phyloP scores from a whole-genome alignment of 1,140 invertebrate genomes.

The Bursaphelenchus mucronatus region DNA sequence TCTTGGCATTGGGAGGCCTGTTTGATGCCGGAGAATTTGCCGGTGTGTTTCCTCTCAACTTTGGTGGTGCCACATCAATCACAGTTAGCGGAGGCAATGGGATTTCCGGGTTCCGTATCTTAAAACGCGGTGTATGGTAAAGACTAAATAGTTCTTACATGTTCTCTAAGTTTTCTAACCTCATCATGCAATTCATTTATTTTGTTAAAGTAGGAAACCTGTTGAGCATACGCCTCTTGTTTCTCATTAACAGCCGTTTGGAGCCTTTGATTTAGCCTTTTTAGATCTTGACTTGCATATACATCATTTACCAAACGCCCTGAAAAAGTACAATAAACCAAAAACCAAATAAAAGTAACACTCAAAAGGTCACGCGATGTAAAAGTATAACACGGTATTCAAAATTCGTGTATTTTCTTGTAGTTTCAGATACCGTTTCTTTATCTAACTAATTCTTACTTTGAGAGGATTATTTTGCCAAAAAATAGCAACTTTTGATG shows the following conservation, averaged over 20 bases:
- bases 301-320: constrained; percentile 12
- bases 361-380: too few species aligned
- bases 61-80: constrained; percentile 27
- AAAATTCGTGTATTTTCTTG: too few species aligned
- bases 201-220: constrained; percentile 35
- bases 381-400: too few species aligned
- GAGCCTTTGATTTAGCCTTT: constrained; percentile 22
- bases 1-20: constrained; percentile 13
- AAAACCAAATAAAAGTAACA: not conserved
- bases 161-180: constrained; percentile 22
- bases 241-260: constrained; percentile 26
- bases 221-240: constrained; percentile 35
- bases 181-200: constrained; percentile 32
- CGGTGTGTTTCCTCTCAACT: constrained; percentile 17
- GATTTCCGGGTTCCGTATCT: constrained; percentile 27
- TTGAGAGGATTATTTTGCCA: too few species aligned
- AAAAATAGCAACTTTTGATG: too few species aligned
- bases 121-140: not conserved
- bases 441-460: too few species aligned
- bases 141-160: constrained; percentile 25
- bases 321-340: constrained; percentile 16
- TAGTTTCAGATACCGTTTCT: too few species aligned
- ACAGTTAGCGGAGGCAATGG: constrained; percentile 21
- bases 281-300: constrained; percentile 1
- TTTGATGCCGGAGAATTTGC: constrained; percentile 8